Evolutionary conservation across 2,888 invertebrate genomes (phyloP).

Genomic region (Sisyra nigra): DNA sequence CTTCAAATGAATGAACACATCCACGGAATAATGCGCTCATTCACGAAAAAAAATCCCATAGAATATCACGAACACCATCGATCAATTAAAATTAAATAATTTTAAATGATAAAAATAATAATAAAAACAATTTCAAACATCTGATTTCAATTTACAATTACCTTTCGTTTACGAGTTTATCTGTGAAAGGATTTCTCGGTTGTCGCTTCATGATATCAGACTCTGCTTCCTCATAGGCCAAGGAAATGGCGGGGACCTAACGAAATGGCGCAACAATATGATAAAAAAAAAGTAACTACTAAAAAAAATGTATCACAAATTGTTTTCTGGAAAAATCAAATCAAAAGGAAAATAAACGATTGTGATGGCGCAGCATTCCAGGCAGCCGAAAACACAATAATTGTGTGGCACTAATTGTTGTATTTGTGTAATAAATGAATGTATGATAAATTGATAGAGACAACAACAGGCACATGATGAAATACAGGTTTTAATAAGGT

Average conservation of each 20-base stretch:
- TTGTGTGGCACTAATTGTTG: not conserved
- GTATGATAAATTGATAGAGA: no score
- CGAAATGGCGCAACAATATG: constrained; percentile 7
- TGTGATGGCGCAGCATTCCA: not conserved
- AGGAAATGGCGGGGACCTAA: constrained; percentile 52
- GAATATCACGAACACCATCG: not conserved
- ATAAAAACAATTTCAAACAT: no score
- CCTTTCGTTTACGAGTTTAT: constrained; percentile 98
- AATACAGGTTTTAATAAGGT: not conserved
- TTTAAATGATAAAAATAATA: not conserved
- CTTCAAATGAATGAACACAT: no score
- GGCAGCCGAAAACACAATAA: no score
- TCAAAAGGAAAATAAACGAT: not conserved
- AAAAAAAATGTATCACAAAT: not conserved
- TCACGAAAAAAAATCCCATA: not conserved
- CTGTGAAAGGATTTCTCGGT: constrained; percentile 92
- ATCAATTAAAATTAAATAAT: constrained; percentile 7
- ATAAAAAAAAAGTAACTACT: constrained; percentile 4
- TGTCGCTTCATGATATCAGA: constrained; percentile 94
- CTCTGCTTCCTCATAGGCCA: constrained; percentile 56
- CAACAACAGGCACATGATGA: not conserved
- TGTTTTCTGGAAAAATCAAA: not conserved
- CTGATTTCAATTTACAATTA: constrained; percentile 5
- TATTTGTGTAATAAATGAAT: no score
- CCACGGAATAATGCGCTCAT: no score